These are phyloP conservation scores for Ochropleura plecta DNA, from an alignment of 2,888 invertebrate species.

Conservation along the genomic window DNA sequence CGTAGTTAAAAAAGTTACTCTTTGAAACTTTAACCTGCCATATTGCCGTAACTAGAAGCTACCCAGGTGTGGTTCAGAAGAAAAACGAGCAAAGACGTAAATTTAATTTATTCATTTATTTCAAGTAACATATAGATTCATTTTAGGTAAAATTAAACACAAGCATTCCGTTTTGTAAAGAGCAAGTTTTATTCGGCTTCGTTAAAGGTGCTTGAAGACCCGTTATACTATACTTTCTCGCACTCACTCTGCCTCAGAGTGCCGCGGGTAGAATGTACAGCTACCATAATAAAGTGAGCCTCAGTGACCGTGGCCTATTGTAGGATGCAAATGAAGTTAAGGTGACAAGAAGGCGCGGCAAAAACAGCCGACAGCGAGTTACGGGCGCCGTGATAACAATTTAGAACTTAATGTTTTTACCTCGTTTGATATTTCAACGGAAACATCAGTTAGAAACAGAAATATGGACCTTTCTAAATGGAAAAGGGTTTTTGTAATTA, in stretches of 20 bases:
- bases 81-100: too few relatives aligned
- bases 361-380: conserved; percentile 50
- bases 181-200: not conserved
- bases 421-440: conserved; percentile 22
- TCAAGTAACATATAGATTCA: too few relatives aligned
- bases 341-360: conserved; percentile 48
- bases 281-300: conserved; percentile 34
- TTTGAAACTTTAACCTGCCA: too few relatives aligned
- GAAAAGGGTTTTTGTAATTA: conserved; percentile 21
- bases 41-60: too few relatives aligned
- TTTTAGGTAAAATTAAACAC: too few relatives aligned
- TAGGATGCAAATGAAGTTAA: conserved; percentile 44
- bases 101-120: too few relatives aligned
- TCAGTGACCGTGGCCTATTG: conserved; percentile 15
- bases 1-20: too few relatives aligned
- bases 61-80: too few relatives aligned
- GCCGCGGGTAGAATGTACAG: not conserved
- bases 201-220: not conserved
- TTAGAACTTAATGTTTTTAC: conserved; percentile 48
- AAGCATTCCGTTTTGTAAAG: too few relatives aligned
- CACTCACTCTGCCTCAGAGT: too few relatives aligned
- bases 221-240: not conserved
- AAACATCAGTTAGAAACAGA: conserved; percentile 28
- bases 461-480: conserved; percentile 15
- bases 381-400: conserved; percentile 44